These are phyloP conservation scores for Uromys caudimaculatus DNA, from an alignment of 2,797 vertebrate species.

Conservation along the genomic window DNA sequence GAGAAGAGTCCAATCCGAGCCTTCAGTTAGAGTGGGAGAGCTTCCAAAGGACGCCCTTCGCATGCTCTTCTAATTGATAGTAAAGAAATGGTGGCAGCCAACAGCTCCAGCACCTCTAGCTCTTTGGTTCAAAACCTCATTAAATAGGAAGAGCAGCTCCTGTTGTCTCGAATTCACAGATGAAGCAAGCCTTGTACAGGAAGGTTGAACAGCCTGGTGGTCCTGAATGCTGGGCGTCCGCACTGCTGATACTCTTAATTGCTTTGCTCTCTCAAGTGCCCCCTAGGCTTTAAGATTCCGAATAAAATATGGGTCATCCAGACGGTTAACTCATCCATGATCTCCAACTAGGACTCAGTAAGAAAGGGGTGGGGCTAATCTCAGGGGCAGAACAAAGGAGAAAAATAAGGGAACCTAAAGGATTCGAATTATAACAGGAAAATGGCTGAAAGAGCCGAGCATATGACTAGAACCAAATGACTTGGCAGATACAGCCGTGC, in stretches of 20 bases:
- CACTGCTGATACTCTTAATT: not conserved
- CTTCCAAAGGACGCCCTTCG: not conserved
- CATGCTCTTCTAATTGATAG: not conserved
- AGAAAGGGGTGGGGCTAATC: not conserved
- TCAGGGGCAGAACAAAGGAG: not conserved
- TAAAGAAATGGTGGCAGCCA: not conserved
- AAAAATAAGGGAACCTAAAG: conserved; percentile 50
- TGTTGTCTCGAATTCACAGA: not conserved
- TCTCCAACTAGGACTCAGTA: not conserved
- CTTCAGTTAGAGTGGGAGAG: not conserved
- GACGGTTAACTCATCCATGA: not conserved
- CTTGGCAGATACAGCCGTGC: conserved; percentile 73
- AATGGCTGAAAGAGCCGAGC: conserved; percentile 72
- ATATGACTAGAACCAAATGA: conserved; percentile 70
- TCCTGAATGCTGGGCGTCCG: not conserved
- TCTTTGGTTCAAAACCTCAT: not conserved
- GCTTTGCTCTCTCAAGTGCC: conserved; percentile 37
- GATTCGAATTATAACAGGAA: conserved; percentile 74
- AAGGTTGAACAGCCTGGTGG: not conserved
- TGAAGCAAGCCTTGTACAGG: not conserved
- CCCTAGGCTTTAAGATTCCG: conserved; percentile 24
- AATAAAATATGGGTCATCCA: not conserved
- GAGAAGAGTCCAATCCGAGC: not conserved
- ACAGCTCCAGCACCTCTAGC: not conserved
- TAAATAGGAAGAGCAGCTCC: not conserved